Evolutionary conservation across 2,113 vertebrate genomes (phyloP).

Genomic region (Bambusicola thoracicus): DNA sequence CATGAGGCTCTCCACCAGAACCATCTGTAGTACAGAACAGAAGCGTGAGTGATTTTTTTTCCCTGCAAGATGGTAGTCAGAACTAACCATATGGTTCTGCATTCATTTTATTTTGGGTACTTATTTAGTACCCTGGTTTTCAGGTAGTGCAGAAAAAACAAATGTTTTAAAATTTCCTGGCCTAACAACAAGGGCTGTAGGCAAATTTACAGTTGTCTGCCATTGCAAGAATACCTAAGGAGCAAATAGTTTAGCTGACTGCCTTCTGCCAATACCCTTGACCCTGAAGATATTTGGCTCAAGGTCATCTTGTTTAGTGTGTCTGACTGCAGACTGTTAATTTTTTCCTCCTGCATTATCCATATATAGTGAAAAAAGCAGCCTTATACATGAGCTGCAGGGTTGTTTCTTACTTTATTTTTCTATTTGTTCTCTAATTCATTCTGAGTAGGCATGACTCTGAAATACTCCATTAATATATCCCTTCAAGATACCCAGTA

Average conservation of each 20-base stretch:
- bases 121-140: conserved; percentile 11
- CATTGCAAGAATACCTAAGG: neutral
- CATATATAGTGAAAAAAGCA: neutral
- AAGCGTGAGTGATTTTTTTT: neutral
- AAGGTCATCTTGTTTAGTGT: neutral
- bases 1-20: conserved; percentile 33
- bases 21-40: conserved; percentile 41
- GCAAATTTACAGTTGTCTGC: neutral
- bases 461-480: neutral
- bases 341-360: neutral
- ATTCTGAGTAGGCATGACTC: neutral
- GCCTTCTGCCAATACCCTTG: neutral
- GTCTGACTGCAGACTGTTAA: neutral
- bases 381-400: neutral
- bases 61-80: conserved; percentile 18
- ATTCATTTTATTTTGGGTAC: conserved; percentile 32
- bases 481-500: neutral
- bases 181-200: neutral
- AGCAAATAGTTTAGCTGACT: neutral
- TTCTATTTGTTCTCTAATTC: neutral
- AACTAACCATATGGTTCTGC: conserved; percentile 54
- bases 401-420: neutral
- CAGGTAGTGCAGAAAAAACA: neutral
- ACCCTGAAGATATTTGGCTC: neutral
- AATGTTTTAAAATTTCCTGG: neutral